Evolutionary conservation across 2,113 vertebrate species (phyloP).

Genomic region (Uria aalge): DNA sequence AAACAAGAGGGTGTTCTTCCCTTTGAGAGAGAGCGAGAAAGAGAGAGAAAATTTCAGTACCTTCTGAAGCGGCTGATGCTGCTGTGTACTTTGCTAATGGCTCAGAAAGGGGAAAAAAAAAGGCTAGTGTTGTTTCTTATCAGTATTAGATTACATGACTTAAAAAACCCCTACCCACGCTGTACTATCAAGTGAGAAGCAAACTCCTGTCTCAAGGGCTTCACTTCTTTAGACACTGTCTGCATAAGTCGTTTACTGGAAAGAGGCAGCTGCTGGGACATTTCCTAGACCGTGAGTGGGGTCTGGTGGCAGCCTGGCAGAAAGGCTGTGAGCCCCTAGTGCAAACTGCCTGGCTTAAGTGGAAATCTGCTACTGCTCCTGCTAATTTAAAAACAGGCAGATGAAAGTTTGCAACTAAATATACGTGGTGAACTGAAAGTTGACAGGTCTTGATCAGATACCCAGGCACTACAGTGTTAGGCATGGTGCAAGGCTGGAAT

Average conservation of each 20-base stretch:
- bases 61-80: neutral
- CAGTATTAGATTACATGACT: conserved; percentile 3
- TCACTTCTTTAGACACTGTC: neutral
- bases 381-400: neutral
- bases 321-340: fast-evolving
- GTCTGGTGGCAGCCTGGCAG: neutral
- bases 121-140: conserved; percentile 23
- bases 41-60: neutral
- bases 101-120: conserved; percentile 37
- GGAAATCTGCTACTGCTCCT: neutral
- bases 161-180: neutral
- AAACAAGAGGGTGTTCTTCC: neutral
- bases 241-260: neutral
- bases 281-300: neutral
- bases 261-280: neutral
- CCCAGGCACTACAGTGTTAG: neutral
- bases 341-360: neutral
- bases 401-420: neutral
- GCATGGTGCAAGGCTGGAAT: neutral
- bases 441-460: neutral
- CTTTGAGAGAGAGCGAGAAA: neutral
- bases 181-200: neutral
- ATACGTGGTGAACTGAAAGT: neutral
- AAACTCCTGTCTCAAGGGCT: neutral
- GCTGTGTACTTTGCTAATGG: neutral